Conservation (phyloP, 2,888 invertebrate genomes). For the Molanna angustata region DNA sequence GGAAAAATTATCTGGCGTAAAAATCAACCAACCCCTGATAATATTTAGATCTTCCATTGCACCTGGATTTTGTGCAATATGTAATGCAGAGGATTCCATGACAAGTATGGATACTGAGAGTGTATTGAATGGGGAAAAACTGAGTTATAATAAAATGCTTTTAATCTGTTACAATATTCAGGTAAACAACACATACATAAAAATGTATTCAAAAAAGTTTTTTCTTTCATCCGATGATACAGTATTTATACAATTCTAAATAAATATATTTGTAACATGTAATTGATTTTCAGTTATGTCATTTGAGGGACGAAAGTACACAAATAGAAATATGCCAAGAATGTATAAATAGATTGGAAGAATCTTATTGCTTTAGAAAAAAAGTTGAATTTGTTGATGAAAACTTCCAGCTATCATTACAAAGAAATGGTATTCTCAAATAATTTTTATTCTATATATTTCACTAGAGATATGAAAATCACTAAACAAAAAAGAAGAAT, state of each 20-base stretch:
- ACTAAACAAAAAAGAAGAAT: too few relatives aligned
- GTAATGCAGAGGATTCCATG: too few relatives aligned
- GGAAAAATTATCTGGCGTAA: too few relatives aligned
- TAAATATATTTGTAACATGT: too few relatives aligned
- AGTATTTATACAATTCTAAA: too few relatives aligned
- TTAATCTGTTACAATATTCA: conserved; percentile 13
- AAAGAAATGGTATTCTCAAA: neutral
- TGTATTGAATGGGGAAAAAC: neutral
- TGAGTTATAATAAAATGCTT: conserved; percentile 1
- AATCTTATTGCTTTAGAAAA: conserved; percentile 8
- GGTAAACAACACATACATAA: neutral
- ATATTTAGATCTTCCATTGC: too few relatives aligned
- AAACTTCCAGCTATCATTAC: neutral
- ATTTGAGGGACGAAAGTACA: neutral
- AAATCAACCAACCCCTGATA: too few relatives aligned
- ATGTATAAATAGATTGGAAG: conserved; percentile 1
- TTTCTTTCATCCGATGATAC: too few relatives aligned
- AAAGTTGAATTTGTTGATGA: conserved; percentile 6
- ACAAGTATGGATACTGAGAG: too few relatives aligned
- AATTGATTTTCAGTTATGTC: conserved; percentile 7
- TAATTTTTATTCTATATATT: neutral
- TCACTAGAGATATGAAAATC: neutral
- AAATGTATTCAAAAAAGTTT: too few relatives aligned
- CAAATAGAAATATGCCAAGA: conserved; percentile 2
- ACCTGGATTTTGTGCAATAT: too few relatives aligned